These are phyloP conservation scores for Hycleus cichorii DNA, from an alignment of 1,140 invertebrate genomes.

Conservation along the genomic window DNA sequence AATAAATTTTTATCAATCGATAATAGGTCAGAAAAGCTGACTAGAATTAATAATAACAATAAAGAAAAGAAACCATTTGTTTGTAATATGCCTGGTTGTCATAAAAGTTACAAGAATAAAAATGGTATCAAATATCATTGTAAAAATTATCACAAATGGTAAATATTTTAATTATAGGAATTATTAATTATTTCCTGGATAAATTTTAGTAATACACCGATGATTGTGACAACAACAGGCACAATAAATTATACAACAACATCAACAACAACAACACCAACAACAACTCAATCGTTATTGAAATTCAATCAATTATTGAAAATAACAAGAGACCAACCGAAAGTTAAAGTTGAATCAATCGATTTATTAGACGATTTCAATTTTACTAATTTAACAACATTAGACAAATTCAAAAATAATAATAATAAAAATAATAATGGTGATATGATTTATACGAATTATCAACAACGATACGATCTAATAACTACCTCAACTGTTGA, in stretches of 20 bases:
- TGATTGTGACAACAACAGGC: too few species aligned
- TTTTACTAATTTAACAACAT: neutral
- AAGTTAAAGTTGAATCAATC: too few species aligned
- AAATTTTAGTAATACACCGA: too few species aligned
- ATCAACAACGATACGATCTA: neutral
- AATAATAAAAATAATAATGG: neutral
- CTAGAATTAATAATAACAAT: neutral
- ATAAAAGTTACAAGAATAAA: slow-evolving; percentile 80
- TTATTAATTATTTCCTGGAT: neutral
- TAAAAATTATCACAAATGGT: slow-evolving; percentile 70
- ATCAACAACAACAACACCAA: neutral
- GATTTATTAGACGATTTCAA: too few species aligned
- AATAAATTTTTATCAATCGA: neutral
- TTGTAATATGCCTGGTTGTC: slow-evolving; percentile 76
- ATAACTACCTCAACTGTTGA: neutral
- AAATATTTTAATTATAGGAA: neutral
- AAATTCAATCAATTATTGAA: neutral
- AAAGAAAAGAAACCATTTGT: slow-evolving; percentile 63
- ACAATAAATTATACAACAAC: too few species aligned
- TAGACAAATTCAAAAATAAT: neutral
- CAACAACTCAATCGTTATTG: neutral
- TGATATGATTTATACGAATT: neutral
- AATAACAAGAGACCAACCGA: neutral
- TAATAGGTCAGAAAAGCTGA: neutral
- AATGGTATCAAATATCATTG: slow-evolving; percentile 84